Evolutionary conservation across 2,797 vertebrate genomes (phyloP), one percentile per base, ranked within the genome.

Genomic region (Percopsis omiscomaycus): DNA sequence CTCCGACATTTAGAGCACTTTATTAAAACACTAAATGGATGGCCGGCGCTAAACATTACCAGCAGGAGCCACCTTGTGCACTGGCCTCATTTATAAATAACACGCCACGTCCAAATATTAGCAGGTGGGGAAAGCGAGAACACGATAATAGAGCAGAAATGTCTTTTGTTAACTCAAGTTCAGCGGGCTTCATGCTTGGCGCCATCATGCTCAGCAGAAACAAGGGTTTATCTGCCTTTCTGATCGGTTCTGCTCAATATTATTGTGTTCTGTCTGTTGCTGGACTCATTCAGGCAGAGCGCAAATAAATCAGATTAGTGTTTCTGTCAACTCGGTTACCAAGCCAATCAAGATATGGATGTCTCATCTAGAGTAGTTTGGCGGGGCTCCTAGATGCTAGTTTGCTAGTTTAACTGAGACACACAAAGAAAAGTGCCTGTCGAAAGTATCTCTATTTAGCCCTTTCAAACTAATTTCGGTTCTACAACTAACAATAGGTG

Each of bases 281-380:
- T 8, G 66, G 55, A 63, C 59, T 80, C 73, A 46, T 73, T 71
- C 64, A 70, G 55, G 77, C 74, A 78, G 70, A 90, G 78, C 75
- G 37, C 55, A 62, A 78, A 82, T 84, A 77, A 80, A 85, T 86
- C 80, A 82, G 71, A 84, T 85, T 77, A 73, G 71, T 69, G 58
- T 79, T 78, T 82, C 75, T 84, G 83, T 88, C 83, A 66, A 69
- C 68, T 65, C 46, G 66, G 63, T 60, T 67, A 52, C n/a, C 15
- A 61, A 68, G 68, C 71, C 70, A 72, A 74, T 84, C 66, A 71
- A 67, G 59, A 79, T 55, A 59, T 45, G 61, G 68, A 37, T 65
- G 50, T 27, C 68, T 64, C 58, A 56, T 60, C 69, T 53, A 53
- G 45, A 55, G 48, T 61, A n/a, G 6, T 0, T 52, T 50, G 55